Conservation (phyloP, 2,888 invertebrate species). For the Diadegma fenestrale region DNA sequence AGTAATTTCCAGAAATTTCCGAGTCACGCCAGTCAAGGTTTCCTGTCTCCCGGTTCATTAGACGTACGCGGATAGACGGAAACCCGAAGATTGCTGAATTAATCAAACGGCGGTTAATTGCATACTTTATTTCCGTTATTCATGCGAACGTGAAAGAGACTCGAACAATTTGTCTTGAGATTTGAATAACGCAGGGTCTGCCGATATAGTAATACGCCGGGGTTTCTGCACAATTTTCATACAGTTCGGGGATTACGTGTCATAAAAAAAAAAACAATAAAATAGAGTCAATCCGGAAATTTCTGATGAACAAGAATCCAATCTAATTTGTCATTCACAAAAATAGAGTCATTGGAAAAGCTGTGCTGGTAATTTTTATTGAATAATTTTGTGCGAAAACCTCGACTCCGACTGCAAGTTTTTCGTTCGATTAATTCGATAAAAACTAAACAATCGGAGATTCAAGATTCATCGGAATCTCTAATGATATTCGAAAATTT, state of each 20-base stretch:
- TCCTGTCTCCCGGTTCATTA: conserved; percentile 39
- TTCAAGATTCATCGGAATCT: not conserved
- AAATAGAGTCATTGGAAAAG: too few species aligned
- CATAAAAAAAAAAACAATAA: too few species aligned
- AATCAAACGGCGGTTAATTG: conserved; percentile 49
- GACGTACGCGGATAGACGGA: conserved; percentile 31
- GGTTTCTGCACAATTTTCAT: not conserved
- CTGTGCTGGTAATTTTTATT: too few species aligned
- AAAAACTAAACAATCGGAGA: not conserved
- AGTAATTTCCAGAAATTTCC: conserved; percentile 60
- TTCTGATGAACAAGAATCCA: too few species aligned
- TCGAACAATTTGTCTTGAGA: not conserved
- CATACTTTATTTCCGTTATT: conserved; percentile 5
- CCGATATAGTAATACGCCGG: not conserved
- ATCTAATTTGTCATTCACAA: too few species aligned
- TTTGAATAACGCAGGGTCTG: not conserved
- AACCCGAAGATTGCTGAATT: conserved; percentile 55
- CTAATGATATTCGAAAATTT: not conserved
- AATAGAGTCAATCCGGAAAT: too few species aligned
- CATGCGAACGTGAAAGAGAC: not conserved
- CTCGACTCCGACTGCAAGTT: too few species aligned
- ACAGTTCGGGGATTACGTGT: not conserved
- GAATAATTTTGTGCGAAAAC: too few species aligned
- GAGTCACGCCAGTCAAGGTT: conserved; percentile 45
- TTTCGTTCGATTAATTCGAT: too few species aligned